These are phyloP conservation scores for Melanotaenia maccullochi DNA, from an alignment of 2,797 vertebrate genomes.

Conservation along the genomic window DNA sequence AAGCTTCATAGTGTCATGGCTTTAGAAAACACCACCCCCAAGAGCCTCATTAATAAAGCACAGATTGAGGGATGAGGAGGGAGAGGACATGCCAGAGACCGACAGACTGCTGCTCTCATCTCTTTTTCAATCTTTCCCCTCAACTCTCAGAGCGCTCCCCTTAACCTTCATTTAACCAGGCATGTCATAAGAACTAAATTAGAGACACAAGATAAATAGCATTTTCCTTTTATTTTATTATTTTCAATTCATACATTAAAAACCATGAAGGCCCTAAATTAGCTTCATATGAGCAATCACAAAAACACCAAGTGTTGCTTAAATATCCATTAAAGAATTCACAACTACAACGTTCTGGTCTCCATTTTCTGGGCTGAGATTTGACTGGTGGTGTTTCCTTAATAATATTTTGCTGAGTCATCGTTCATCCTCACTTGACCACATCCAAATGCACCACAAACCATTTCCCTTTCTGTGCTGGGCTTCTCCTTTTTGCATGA, in stretches of 20 bases:
- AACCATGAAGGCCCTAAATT: neutral
- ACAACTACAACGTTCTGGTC: neutral
- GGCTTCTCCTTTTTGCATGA: too few relatives aligned
- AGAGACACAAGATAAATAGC: too few relatives aligned
- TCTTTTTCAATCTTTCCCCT: constrained; percentile 14
- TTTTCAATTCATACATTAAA: neutral
- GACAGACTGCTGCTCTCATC: constrained; percentile 27
- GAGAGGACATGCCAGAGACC: constrained; percentile 8
- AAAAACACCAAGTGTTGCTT: neutral
- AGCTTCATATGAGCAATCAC: neutral
- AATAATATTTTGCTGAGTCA: neutral
- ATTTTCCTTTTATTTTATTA: neutral
- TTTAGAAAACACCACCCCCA: neutral
- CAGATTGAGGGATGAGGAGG: constrained; percentile 56
- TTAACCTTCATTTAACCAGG: too few relatives aligned
- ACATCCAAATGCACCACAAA: neutral
- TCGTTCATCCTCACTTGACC: neutral
- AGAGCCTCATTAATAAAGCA: constrained; percentile 57
- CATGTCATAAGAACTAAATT: too few relatives aligned
- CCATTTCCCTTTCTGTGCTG: neutral
- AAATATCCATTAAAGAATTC: neutral
- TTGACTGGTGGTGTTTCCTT: neutral
- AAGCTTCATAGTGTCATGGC: constrained; percentile 7
- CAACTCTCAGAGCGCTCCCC: neutral
- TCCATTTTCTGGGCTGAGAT: neutral